Conservation (phyloP, 2,113 vertebrate genomes). For the Chlamydotis undulata region DNA sequence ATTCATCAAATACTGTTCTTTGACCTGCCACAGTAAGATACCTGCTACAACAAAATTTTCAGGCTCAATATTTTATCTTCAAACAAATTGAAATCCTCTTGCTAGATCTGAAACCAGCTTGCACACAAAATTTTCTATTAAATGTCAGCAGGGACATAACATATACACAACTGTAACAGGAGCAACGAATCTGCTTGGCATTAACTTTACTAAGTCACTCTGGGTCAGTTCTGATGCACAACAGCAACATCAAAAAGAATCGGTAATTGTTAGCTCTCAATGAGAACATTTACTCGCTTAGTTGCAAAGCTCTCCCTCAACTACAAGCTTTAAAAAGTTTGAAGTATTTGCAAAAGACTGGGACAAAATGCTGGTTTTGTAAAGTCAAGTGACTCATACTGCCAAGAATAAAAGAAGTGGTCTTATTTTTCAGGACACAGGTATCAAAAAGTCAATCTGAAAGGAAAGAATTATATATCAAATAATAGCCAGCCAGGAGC, state of each 20-base stretch:
- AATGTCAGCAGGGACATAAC: background rate
- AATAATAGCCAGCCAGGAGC: background rate
- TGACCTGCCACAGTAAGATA: background rate
- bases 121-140: background rate
- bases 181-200: background rate
- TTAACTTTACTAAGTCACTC: background rate
- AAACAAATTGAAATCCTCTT: background rate
- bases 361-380: background rate
- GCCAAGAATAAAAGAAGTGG: background rate
- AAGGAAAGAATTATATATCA: background rate
- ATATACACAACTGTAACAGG: background rate
- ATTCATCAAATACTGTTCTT: background rate
- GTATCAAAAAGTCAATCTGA: background rate
- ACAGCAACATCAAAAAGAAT: background rate
- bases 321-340: background rate
- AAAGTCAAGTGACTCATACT: background rate
- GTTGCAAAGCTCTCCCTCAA: background rate
- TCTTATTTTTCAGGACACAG: background rate
- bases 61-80: background rate
- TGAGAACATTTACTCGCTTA: fast-evolving
- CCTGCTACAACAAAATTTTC: background rate
- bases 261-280: background rate
- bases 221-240: background rate
- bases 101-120: background rate
- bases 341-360: background rate